Percentiles rank a stretch among this genome's conserved stretches.
Conservation (phyloP, 2,888 invertebrate species). For the Microdon myrmicae region DNA sequence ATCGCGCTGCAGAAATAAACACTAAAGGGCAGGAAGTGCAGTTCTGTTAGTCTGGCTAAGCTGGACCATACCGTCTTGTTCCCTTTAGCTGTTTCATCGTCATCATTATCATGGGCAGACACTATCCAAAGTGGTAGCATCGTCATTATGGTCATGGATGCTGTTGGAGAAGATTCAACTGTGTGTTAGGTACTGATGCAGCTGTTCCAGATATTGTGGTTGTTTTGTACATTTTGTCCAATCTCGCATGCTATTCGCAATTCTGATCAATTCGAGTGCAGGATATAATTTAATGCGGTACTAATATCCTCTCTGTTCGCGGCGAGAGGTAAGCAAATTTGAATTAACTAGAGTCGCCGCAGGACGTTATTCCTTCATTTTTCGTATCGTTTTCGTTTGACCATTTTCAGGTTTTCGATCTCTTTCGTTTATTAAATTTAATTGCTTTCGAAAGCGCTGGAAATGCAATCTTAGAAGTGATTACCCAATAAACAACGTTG, state of each 20-base stretch:
- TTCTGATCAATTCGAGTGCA: conserved; percentile 54
- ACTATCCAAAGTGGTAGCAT: too few relatives aligned
- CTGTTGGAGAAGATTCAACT: not conserved
- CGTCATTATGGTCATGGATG: conserved; percentile 3
- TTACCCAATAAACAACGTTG: too few relatives aligned
- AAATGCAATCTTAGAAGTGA: too few relatives aligned
- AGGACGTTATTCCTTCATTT: conserved; percentile 1
- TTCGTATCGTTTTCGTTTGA: conserved; percentile 1
- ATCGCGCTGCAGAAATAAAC: conserved; percentile 38
- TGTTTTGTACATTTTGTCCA: conserved; percentile 34
- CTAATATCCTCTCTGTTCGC: conserved; percentile 17
- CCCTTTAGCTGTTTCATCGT: not conserved
- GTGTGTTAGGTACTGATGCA: conserved; percentile 29
- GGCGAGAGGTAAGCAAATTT: conserved; percentile 1
- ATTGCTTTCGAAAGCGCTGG: too few relatives aligned
- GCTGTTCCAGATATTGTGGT: conserved; percentile 33
- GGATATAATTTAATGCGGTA: conserved; percentile 33
- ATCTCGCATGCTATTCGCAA: conserved; percentile 39
- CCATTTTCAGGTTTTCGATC: not conserved
- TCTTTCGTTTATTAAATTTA: too few relatives aligned
- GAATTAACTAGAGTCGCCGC: conserved; percentile 14
- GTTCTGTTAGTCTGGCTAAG: too few relatives aligned
- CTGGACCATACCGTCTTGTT: conserved; percentile 3
- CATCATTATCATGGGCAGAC: conserved; percentile 6
- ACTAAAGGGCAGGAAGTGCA: conserved; percentile 40